phyloP scores from a whole-genome alignment of 2,888 invertebrate genomes.

The Lapara coniferarum region DNA sequence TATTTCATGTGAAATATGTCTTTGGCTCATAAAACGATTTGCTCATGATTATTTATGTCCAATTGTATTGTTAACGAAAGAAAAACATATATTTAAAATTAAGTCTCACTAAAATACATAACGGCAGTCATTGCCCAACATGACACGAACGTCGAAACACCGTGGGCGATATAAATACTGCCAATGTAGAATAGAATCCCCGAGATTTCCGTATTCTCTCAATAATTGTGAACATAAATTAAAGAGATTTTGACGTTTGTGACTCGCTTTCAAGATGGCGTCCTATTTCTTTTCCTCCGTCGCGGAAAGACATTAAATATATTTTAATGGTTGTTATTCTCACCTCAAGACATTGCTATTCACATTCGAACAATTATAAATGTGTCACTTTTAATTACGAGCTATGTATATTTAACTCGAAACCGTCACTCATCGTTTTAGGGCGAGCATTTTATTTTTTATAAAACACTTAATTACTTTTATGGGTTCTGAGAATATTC shows the following conservation, averaged over 20 bases:
- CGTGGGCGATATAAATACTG: conserved; percentile 56
- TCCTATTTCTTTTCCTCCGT: conserved; percentile 42
- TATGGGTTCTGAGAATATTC: conserved; percentile 34
- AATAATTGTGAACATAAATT: conserved; percentile 65
- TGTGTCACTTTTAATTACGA: conserved; percentile 74
- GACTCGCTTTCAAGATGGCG: conserved; percentile 51
- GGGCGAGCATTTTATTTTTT: conserved; percentile 38
- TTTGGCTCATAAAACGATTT: not conserved
- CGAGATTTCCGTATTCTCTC: conserved; percentile 56
- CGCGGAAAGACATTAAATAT: conserved; percentile 45
- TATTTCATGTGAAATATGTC: not conserved
- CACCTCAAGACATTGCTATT: conserved; percentile 49
- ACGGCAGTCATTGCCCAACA: conserved; percentile 40
- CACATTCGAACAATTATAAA: conserved; percentile 65
- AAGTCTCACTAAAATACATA: conserved; percentile 30
- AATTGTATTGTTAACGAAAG: not conserved
- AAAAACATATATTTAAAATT: conserved; percentile 7
- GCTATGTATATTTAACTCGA: conserved; percentile 59
- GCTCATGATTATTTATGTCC: conserved; percentile 1
- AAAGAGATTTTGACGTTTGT: conserved; percentile 63
- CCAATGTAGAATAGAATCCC: conserved; percentile 52
- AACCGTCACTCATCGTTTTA: conserved; percentile 56
- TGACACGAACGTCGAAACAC: conserved; percentile 36
- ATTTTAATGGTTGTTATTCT: conserved; percentile 52
- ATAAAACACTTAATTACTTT: conserved; percentile 36